Base-by-base conservation (phyloP, 2,888 invertebrate species). In the Alloplasta piceator region DNA sequence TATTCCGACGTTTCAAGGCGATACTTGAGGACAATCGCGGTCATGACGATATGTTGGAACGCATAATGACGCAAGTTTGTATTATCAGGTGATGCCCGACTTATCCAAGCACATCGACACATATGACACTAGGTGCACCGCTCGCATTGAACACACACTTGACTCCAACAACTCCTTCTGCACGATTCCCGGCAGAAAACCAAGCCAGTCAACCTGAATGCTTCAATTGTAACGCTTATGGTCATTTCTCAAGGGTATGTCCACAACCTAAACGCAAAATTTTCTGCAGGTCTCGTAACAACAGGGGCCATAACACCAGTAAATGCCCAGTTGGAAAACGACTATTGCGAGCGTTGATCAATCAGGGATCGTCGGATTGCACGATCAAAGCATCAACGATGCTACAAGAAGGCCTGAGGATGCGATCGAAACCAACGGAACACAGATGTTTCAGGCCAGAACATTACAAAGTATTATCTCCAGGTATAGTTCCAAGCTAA, bases 171-270 rank as follows among this genome's bases (percentile, higher is more conserved):
- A 26, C 26, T 26, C 26, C 26, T 26, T 1, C 26, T 26, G 26
- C 26, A 16, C 76, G 68, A 16, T 56, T 41, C 4, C 58, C 75
- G 5, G 6, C 63, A 5, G 43, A 52, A 0, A 68, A 63, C 16
- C 55, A 64, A 1, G 16, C 12, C 5, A 56, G 64, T 6, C 41
- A 64, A 5, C 4, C 38, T 4, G 16, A 60, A 26, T 72, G 70
- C 43, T 76, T 56, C 14, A 75, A 75, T 5, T 76, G 71, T 38
- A 58, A 50, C 46, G 43, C 60, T 7, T 64, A 38, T 14, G 78
- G 78, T 0, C 72, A 78, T 43, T 16, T 72, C n/a, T 46, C 50
- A 6, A 55, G 72, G 6, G 63, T 2, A 2, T 26, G 26, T 26
- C 3, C 26, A 26, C 26, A 26, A 26, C 26, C 26, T 26, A 26